Evolutionary conservation across 2,888 invertebrate species (phyloP), one percentile per base, ranked within the genome.

Genomic region (Oscheius sp.): DNA sequence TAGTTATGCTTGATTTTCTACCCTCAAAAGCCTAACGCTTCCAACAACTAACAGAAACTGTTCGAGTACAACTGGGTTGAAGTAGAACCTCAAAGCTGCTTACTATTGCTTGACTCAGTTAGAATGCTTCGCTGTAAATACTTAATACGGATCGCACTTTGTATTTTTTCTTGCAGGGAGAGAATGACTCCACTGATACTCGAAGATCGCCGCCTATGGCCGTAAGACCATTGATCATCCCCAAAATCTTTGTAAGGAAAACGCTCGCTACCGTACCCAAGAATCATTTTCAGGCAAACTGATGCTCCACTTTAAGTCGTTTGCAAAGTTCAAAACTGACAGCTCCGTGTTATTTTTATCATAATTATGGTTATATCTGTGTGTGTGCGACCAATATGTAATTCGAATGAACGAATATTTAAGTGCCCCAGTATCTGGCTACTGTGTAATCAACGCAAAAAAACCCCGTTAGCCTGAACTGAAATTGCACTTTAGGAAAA

Each of bases 281-380:
- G 10, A 50, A 29, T 32, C 4, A 5, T 7, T 37, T 68, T 53
- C 42, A 68, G 68, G 68, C 55, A 33, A 68, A 68, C 68, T 68
- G 53, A 68, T 68, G 68, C 68, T 68, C 68, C 68, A 68, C 68
- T 51, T 35, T n/a, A 37, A 29, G 13, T 11, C 55, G n/a, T n/a
- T 37, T 51, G 21, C 32, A 68, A 33, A 55, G n/a, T 48, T 32
- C 9, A 33, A 21, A 53, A 1, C 53, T 68, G 68, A 68, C 68
- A 68, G 68, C 68, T 68, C 68, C 68, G 68, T 42, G 13, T 37
- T 48, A 7, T 7, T 48, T 48, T 32, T n/a, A 10, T 32, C 7
- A 21, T 21, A 7, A 29, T 50, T 47, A 55, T 55, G 10, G n/a
- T 21, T 33, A 51, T 33, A 35, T 47, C 47, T 35, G 53, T 68